Evolutionary conservation across 2,797 vertebrate species (phyloP).

Genomic region (Mycteria americana): DNA sequence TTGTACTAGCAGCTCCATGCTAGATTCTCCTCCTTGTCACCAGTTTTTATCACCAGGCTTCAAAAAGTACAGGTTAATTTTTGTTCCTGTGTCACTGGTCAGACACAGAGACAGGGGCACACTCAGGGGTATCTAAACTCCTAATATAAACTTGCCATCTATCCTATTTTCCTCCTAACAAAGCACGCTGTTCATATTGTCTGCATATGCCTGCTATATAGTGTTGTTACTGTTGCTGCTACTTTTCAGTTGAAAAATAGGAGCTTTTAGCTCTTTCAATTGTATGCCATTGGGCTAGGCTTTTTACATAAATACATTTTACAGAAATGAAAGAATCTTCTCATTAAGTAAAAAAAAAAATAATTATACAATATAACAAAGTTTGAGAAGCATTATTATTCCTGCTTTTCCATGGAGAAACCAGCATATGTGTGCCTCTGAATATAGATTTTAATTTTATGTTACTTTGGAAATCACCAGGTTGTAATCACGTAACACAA

Average conservation of each 20-base stretch:
- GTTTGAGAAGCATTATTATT: neutral
- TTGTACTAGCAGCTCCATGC: neutral
- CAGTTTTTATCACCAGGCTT: neutral
- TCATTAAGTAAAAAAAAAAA: neutral
- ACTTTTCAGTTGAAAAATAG: neutral
- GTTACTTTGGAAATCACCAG: neutral
- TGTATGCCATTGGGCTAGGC: neutral
- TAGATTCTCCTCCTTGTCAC: neutral
- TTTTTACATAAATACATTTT: neutral
- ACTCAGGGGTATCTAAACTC: neutral
- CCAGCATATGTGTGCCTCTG: rapidly evolving
- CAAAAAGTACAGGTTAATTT: neutral
- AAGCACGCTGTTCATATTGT: rapidly evolving
- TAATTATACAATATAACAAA: neutral
- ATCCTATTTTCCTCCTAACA: neutral
- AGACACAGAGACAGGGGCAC: neutral
- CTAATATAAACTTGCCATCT: rapidly evolving
- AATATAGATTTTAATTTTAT: neutral
- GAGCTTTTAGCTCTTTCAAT: neutral
- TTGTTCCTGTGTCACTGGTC: neutral
- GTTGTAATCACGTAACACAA: neutral
- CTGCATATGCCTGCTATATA: rapidly evolving
- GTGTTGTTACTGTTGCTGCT: neutral
- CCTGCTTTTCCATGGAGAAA: neutral
- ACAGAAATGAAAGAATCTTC: neutral